Conservation (phyloP, 2,888 invertebrate genomes). For the Aphrophora alni region DNA sequence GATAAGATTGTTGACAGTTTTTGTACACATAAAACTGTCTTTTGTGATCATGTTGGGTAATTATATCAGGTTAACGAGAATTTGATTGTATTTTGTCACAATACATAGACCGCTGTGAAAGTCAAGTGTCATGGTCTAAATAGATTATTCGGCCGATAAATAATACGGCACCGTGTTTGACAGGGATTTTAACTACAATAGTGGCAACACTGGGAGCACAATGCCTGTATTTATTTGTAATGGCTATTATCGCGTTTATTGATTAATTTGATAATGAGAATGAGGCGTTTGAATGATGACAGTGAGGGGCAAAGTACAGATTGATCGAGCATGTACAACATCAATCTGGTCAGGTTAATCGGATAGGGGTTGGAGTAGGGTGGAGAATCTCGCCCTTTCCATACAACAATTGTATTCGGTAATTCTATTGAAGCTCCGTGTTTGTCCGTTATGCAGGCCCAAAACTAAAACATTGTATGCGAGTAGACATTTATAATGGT, state of each 20-base stretch:
- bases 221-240: not conserved
- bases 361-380: slow-evolving; percentile 11
- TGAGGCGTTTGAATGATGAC: not conserved
- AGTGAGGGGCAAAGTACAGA: not conserved
- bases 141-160: not conserved
- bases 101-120: not conserved
- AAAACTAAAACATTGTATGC: slow-evolving; percentile 34
- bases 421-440: slow-evolving; percentile 30
- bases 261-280: slow-evolving; percentile 2
- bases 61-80: not conserved
- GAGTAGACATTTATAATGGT: slow-evolving; percentile 31
- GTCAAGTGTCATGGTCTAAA: not conserved
- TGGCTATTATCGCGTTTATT: not conserved
- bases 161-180: not conserved
- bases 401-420: slow-evolving; percentile 32
- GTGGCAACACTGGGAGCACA: not conserved
- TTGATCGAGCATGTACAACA: slow-evolving; percentile 29
- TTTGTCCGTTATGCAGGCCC: slow-evolving; percentile 36
- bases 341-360: slow-evolving; percentile 33
- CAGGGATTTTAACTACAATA: not conserved
- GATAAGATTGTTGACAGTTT: not conserved
- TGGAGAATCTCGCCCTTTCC: slow-evolving; percentile 27
- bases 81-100: not conserved
- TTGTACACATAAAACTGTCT: not conserved
- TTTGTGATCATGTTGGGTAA: not conserved